Evolutionary conservation across 2,113 vertebrate genomes (phyloP).

Genomic region (Erythrocercus mccallii): DNA sequence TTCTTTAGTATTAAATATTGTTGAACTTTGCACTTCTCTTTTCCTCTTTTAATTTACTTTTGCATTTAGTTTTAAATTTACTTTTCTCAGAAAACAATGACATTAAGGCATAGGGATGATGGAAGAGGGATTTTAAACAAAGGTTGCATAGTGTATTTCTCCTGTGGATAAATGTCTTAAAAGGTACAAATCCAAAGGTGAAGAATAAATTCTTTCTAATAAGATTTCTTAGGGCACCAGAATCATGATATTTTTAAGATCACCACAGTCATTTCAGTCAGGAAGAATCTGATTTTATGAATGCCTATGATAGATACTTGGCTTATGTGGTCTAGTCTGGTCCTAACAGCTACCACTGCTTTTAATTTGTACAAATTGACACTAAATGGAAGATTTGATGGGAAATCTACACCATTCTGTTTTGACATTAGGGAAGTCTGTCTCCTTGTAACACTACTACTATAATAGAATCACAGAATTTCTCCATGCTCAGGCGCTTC

Average conservation of each 20-base stretch:
- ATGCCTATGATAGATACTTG: not conserved
- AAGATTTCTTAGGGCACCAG: not conserved
- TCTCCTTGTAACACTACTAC: not conserved
- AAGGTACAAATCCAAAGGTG: not conserved
- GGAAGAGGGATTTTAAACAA: not conserved
- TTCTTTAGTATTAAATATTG: not conserved
- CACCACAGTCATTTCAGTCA: not conserved
- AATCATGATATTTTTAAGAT: not conserved
- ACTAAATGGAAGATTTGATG: not conserved
- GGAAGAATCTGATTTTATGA: not conserved
- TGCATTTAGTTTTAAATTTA: not conserved
- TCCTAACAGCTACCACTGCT: not conserved
- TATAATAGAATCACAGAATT: not conserved
- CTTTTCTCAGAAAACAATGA: not conserved
- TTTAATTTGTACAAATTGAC: not conserved
- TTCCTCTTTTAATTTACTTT: not conserved
- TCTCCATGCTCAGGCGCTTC: not conserved
- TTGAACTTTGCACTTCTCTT: not conserved
- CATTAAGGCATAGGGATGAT: not conserved
- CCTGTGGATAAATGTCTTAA: not conserved
- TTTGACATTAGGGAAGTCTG: not conserved
- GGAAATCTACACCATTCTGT: not conserved
- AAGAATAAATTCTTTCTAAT: not conserved
- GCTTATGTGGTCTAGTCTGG: not conserved
- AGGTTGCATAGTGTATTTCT: not conserved